A percentile compares a stretch with the other conserved stretches of the same genome.
Conservation (phyloP, 2,113 vertebrate genomes). For the Machaerirhynchus nigripectus region DNA sequence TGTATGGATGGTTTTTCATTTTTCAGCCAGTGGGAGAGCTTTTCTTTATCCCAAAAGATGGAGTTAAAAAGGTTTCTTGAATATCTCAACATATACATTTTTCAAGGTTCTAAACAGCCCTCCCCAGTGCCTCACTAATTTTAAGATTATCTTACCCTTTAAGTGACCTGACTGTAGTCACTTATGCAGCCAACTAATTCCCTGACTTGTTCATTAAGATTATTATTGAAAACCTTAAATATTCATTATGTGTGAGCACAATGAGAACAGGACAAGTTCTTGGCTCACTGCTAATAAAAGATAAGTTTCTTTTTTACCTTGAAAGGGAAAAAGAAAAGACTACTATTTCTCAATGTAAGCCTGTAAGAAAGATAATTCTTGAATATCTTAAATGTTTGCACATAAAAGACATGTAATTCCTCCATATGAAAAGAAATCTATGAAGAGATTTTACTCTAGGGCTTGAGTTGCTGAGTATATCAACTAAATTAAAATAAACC, state of each 20-base stretch:
- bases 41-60: neutral
- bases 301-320: conserved; percentile 37
- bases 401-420: neutral
- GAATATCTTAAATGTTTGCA: neutral
- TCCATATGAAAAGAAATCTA: neutral
- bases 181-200: conserved; percentile 42
- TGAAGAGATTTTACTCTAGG: neutral
- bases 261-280: conserved; percentile 32
- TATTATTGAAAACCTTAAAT: conserved; percentile 54
- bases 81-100: conserved; percentile 15
- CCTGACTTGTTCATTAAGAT: conserved; percentile 57
- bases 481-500: neutral
- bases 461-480: neutral
- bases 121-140: conserved; percentile 6
- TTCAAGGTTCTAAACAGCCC: conserved; percentile 7
- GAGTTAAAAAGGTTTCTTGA: neutral
- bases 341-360: neutral
- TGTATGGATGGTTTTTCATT: neutral
- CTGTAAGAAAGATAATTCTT: neutral
- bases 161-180: conserved; percentile 18
- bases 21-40: conserved; percentile 19
- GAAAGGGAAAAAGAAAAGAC: neutral
- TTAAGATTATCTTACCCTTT: conserved; percentile 40
- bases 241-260: conserved; percentile 58
- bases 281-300: conserved; percentile 45